Percentiles rank a stretch among this genome's conserved stretches.
Conservation (phyloP, 2,113 vertebrate species). For the Macaca fascicularis region DNA sequence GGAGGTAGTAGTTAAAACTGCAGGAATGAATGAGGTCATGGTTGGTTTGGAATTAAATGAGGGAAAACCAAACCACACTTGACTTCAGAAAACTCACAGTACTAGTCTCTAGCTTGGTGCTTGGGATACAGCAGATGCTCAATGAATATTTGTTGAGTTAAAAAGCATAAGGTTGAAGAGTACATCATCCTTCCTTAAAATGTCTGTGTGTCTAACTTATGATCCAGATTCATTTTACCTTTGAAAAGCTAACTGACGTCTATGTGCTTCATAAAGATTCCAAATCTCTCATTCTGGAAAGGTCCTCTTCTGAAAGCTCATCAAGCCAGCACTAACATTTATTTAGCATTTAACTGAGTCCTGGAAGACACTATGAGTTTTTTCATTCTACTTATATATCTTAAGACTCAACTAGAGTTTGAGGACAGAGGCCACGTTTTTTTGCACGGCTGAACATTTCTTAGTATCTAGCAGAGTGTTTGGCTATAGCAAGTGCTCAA, state of each 20-base stretch:
- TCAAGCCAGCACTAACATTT: not conserved
- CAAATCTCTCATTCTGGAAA: not conserved
- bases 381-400: not conserved
- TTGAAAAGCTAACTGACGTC: constrained; percentile 26
- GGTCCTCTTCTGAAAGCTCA: not conserved
- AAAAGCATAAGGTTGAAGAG: not conserved
- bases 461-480: not conserved
- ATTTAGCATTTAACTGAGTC: not conserved
- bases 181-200: not conserved
- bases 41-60: constrained; percentile 29
- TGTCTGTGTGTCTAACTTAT: not conserved
- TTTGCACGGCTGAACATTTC: not conserved
- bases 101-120: not conserved
- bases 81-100: constrained; percentile 42
- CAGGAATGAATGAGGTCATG: constrained; percentile 50
- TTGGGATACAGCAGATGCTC: not conserved
- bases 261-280: not conserved
- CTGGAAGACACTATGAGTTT: not conserved
- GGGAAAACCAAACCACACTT: constrained; percentile 10
- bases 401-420: not conserved
- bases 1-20: constrained; percentile 44
- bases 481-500: not conserved
- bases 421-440: not conserved
- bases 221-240: not conserved
- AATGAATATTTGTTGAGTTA: constrained; percentile 12